These are phyloP conservation scores for Apis dorsata DNA, from an alignment of 1,140 invertebrate genomes.

Conservation along the genomic window DNA sequence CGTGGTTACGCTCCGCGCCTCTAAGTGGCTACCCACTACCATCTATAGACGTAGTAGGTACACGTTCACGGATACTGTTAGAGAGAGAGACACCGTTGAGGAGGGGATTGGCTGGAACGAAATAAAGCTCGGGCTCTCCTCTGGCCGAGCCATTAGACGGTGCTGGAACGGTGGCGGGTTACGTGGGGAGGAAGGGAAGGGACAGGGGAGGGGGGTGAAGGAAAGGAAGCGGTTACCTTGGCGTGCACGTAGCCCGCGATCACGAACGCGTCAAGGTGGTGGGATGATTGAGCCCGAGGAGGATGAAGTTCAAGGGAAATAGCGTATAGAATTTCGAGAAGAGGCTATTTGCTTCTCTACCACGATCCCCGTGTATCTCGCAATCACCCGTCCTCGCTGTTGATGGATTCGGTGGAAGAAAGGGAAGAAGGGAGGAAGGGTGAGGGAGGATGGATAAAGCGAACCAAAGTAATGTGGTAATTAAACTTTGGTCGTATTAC, in stretches of 20 bases:
- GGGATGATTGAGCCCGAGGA: constrained; percentile 36
- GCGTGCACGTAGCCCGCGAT: constrained; percentile 41
- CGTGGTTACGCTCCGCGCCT: constrained; percentile 70
- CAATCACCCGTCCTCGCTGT: constrained; percentile 43
- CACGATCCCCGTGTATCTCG: constrained; percentile 21
- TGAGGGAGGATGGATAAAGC: constrained; percentile 17
- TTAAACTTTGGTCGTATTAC: constrained; percentile 79
- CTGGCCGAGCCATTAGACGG: constrained; percentile 45
- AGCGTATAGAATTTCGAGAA: constrained; percentile 60
- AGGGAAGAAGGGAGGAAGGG: constrained; percentile 26
- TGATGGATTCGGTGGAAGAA: constrained; percentile 59
- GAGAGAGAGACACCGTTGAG: constrained; percentile 32
- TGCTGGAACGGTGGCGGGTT: constrained; percentile 44
- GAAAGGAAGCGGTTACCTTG: constrained; percentile 51
- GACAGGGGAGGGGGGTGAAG: constrained; percentile 9
- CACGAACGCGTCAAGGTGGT: constrained; percentile 46
- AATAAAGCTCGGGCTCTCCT: constrained; percentile 52
- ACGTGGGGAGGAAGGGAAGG: constrained; percentile 30
- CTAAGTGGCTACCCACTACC: constrained; percentile 65
- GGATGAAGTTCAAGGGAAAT: constrained; percentile 58
- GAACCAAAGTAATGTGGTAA: constrained; percentile 76
- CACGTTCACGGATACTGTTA: constrained; percentile 57
- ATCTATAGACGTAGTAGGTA: constrained; percentile 51
- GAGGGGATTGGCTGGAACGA: constrained; percentile 53
- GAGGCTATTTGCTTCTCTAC: constrained; percentile 46